Conservation (phyloP, 1,140 invertebrate species). For the Panagrolaimus sp. region DNA sequence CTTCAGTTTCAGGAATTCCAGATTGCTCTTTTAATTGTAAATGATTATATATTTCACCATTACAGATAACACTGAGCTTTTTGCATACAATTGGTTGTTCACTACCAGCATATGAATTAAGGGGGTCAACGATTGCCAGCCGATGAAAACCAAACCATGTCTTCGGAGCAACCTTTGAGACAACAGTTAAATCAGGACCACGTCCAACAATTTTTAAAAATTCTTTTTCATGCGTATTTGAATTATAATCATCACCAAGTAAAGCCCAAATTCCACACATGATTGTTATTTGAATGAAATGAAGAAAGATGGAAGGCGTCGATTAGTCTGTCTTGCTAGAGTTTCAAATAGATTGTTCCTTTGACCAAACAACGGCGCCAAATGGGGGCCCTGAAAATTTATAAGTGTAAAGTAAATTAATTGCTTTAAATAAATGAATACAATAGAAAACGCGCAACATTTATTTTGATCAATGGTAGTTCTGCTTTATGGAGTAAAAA, state of each 20-base stretch:
- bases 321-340: too few species aligned
- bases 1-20: constrained; percentile 33
- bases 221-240: constrained; percentile 34
- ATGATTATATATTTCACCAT: constrained; percentile 58
- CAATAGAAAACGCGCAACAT: too few species aligned
- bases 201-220: constrained; percentile 54
- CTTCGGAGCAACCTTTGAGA: constrained; percentile 42
- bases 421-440: too few species aligned
- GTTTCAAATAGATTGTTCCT: too few species aligned
- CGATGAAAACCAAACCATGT: constrained; percentile 55
- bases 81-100: constrained; percentile 47
- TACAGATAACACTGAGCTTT: constrained; percentile 55
- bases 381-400: too few species aligned
- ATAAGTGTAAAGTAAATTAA: too few species aligned
- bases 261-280: constrained; percentile 58
- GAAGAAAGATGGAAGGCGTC: too few species aligned
- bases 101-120: constrained; percentile 37
- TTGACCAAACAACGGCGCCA: too few species aligned
- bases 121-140: constrained; percentile 55
- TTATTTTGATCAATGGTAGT: too few species aligned
- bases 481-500: too few species aligned
- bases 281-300: too few species aligned
- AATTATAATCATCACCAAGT: constrained; percentile 40
- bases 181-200: constrained; percentile 55
- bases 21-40: constrained; percentile 38